phyloP scores from a whole-genome alignment of 2,113 vertebrate genomes.

The Callorhinus ursinus region DNA sequence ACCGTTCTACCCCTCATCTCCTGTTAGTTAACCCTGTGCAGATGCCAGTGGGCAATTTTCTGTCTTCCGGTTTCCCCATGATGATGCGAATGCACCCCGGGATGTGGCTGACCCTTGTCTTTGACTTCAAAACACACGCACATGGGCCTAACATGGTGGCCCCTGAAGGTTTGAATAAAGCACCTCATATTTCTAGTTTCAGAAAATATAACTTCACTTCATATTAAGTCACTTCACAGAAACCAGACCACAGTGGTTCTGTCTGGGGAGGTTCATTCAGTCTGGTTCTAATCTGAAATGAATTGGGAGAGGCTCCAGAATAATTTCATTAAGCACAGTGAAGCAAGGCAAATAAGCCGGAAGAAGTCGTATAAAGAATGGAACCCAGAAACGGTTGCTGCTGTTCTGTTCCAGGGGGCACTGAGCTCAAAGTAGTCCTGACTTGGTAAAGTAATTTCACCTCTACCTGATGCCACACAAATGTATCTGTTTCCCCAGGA shows the following conservation, averaged over 20 bases:
- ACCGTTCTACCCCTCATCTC: not conserved
- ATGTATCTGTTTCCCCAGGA: not conserved
- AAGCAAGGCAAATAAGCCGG: slow-evolving; percentile 1
- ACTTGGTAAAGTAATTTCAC: slow-evolving; percentile 11
- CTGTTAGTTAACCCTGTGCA: not conserved
- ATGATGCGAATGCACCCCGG: not conserved
- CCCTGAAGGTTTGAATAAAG: not conserved
- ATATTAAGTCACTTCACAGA: slow-evolving; percentile 30
- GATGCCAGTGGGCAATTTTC: not conserved
- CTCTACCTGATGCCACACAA: not conserved
- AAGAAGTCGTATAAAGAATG: not conserved
- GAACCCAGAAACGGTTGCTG: slow-evolving; percentile 18
- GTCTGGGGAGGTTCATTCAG: not conserved
- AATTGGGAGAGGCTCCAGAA: not conserved
- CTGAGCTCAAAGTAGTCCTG: not conserved
- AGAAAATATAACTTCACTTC: not conserved
- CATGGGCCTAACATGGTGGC: not conserved
- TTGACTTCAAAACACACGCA: not conserved
- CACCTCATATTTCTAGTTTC: not conserved
- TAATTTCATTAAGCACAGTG: slow-evolving; percentile 6
- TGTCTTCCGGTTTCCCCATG: not conserved
- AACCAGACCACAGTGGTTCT: not conserved
- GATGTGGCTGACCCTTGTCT: not conserved
- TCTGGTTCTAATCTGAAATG: slow-evolving; percentile 51
- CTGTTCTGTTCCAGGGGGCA: not conserved